Base-by-base conservation (phyloP, 2,113 vertebrate species). In the Pelecanus crispus region DNA sequence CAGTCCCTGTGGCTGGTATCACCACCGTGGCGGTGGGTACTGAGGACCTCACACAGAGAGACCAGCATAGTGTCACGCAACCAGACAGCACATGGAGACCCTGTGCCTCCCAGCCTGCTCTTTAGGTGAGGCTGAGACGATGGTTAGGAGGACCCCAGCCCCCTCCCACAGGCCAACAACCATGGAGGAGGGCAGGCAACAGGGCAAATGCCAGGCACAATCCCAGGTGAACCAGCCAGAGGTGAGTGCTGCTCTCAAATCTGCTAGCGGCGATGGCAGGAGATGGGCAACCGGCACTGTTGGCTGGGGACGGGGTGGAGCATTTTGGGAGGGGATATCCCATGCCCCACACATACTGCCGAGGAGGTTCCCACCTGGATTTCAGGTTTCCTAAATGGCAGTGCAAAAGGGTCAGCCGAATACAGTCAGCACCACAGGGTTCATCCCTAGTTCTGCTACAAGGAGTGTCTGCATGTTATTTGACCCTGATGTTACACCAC, bases 131-230 rank as follows among this genome's bases (percentile, higher is more conserved):
- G 9, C 38, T 86, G 65, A 72, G 26, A 32, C 17, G 56, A 45
- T 44, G 21, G 38, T 8, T 17, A 62, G 55, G n/a, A 73, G 44
- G 65, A 82, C 9, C 24, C 13, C 22, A 85, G 10, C 14, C 17
- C 13, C 18, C 42, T n/a, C 53, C 49, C 3, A 0, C 24, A 49
- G 16, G n/a, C 32, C 1, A 4, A 40, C 25, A 71, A 13, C 24
- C 2, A 0, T 4, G 14, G 50, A 71, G n/a, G 11, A 52, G 32
- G 22, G 34, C 17, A 73, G 61, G 26, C 1, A 5, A 34, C 3
- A 4, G 38, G 25, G 29, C 0, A 0, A 28, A 26, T 1, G 0
- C 7, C n/a, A 61, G 40, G 50, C 18, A 47, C 58, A 62, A 34
- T 56, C 22, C 47, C 7, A 6, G 14, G 10, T 61, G 36, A 80